Percentiles rank a stretch among this genome's conserved stretches.
phyloP scores from a whole-genome alignment of 2,113 vertebrate species.

The Andinoacara biseriatus region DNA sequence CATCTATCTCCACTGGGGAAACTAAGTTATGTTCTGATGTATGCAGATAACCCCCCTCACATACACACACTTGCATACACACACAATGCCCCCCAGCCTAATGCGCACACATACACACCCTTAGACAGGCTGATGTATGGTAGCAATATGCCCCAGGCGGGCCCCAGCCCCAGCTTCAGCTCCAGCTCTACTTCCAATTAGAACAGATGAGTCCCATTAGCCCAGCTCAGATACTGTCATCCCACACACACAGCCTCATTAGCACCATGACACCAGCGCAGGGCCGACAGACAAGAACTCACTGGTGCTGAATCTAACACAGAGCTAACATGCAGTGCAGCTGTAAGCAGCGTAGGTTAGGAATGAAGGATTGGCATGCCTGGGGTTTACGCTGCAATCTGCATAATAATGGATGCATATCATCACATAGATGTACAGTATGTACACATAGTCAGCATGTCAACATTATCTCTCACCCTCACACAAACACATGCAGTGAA shows the following conservation, averaged over 20 bases:
- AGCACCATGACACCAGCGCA: slow-evolving; percentile 68
- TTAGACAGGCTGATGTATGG: slow-evolving; percentile 83
- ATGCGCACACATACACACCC: slow-evolving; percentile 33
- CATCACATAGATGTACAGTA: slow-evolving; percentile 49
- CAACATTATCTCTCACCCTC: slow-evolving; percentile 46
- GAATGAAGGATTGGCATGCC: slow-evolving; percentile 65
- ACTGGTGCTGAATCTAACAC: slow-evolving; percentile 71
- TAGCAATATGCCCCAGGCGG: slow-evolving; percentile 84
- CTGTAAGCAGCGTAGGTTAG: slow-evolving; percentile 47
- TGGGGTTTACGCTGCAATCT: slow-evolving; percentile 43
- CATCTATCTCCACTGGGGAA: slow-evolving; percentile 77
- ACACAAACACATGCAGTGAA: slow-evolving; percentile 37
- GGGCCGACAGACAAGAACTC: slow-evolving; percentile 67
- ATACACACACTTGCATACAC: slow-evolving; percentile 51
- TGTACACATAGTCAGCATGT: slow-evolving; percentile 60
- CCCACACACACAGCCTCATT: slow-evolving; percentile 77
- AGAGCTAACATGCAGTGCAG: slow-evolving; percentile 63
- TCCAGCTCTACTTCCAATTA: slow-evolving; percentile 76
- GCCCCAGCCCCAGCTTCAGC: slow-evolving; percentile 64
- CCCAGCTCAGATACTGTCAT: slow-evolving; percentile 76
- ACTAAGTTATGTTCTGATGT: slow-evolving; percentile 78
- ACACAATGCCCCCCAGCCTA: slow-evolving; percentile 33
- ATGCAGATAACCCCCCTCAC: slow-evolving; percentile 76
- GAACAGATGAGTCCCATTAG: slow-evolving; percentile 83
- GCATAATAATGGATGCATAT: slow-evolving; percentile 66